A percentile compares a stretch with the other conserved stretches of the same genome.
These are phyloP conservation scores for Drosophila chauvacae DNA, from an alignment of 1,140 invertebrate species.

Conservation along the genomic window DNA sequence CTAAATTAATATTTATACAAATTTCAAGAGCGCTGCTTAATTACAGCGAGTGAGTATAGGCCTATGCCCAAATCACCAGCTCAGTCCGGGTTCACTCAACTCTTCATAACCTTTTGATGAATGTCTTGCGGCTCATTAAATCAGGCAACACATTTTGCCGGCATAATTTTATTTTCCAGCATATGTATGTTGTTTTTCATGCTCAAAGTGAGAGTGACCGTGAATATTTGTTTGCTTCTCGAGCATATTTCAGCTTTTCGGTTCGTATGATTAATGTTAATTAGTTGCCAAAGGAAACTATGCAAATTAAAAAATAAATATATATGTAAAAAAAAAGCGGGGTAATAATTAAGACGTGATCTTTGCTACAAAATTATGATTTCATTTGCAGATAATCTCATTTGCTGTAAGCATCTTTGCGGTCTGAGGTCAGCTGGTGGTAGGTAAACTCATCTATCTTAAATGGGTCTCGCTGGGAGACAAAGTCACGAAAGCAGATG, in stretches of 20 bases:
- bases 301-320: constrained; percentile 18
- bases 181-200: constrained; percentile 20
- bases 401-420: constrained; percentile 36
- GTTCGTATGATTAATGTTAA: constrained; percentile 72
- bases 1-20: constrained; percentile 37
- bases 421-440: constrained; percentile 35
- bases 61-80: constrained; percentile 21
- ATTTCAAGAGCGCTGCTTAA: constrained; percentile 59
- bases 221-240: constrained; percentile 52
- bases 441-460: constrained; percentile 22
- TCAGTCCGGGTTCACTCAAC: constrained; percentile 68
- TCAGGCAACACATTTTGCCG: constrained; percentile 51
- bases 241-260: constrained; percentile 48
- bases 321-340: constrained; percentile 9
- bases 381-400: constrained; percentile 58
- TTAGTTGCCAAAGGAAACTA: constrained; percentile 41
- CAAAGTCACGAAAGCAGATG: constrained; percentile 41
- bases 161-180: constrained; percentile 22
- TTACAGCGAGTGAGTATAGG: constrained; percentile 51
- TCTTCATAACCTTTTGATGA: constrained; percentile 65
- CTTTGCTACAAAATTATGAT: constrained; percentile 46
- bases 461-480: constrained; percentile 37
- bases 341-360: constrained; percentile 69
- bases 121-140: constrained; percentile 74
- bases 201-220: constrained; percentile 73